phyloP scores from a whole-genome alignment of 2,888 invertebrate genomes.

The Diarsia dahlii region DNA sequence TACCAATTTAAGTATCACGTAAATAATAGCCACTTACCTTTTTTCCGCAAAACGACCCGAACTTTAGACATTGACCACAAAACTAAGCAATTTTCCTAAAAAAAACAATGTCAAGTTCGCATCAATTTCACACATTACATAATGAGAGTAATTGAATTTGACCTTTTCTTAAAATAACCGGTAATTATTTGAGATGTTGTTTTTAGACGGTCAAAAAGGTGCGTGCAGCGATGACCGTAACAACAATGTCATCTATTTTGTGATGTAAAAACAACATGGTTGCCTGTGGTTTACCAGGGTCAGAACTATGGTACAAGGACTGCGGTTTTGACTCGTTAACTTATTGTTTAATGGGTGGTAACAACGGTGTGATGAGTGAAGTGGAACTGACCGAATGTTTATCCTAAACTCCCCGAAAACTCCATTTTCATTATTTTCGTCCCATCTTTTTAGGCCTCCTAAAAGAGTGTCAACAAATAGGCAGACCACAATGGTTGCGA shows the following conservation, averaged over 20 bases:
- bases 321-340: constrained; percentile 38
- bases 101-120: constrained; percentile 35
- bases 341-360: not conserved
- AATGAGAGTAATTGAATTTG: constrained; percentile 24
- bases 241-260: constrained; percentile 9
- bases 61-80: constrained; percentile 19
- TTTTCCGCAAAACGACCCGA: not conserved
- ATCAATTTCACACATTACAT: constrained; percentile 39
- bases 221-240: constrained; percentile 4
- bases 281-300: constrained; percentile 42
- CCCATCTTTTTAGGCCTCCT: not conserved
- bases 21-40: not conserved
- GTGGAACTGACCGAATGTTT: constrained; percentile 1
- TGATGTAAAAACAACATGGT: constrained; percentile 10
- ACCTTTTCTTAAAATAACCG: constrained; percentile 9
- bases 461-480: too few relatives aligned
- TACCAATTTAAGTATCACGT: not conserved
- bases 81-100: not conserved
- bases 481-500: too few relatives aligned
- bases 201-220: constrained; percentile 6
- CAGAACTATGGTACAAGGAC: constrained; percentile 31
- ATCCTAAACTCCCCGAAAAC: not conserved
- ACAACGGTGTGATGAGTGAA: not conserved
- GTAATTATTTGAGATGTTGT: constrained; percentile 2
- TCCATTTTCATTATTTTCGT: not conserved